These are phyloP conservation scores for Myrmecobius fasciatus DNA, from an alignment of 2,113 vertebrate species.

Conservation along the genomic window DNA sequence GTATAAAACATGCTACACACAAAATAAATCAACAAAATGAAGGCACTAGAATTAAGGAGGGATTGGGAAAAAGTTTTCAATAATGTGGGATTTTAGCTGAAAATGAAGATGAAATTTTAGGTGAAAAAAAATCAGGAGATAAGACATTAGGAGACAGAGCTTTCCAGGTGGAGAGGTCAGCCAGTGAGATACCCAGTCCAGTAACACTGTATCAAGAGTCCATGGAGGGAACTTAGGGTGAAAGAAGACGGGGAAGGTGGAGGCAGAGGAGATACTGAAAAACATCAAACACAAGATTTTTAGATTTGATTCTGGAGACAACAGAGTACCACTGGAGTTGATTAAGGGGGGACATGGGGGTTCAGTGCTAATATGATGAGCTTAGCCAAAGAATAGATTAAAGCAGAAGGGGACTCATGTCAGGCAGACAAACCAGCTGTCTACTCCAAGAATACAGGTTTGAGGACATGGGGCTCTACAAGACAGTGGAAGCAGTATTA, in stretches of 20 bases:
- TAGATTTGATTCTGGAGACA: background rate
- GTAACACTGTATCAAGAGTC: background rate
- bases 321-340: background rate
- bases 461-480: background rate
- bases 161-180: background rate
- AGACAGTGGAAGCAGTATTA: background rate
- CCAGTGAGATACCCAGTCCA: background rate
- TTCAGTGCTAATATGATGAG: background rate
- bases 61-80: background rate
- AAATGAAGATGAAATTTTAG: too few relatives aligned
- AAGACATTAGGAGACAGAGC: background rate
- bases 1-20: background rate
- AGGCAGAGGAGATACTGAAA: background rate
- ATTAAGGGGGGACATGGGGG: accelerated
- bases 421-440: background rate
- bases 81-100: background rate
- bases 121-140: background rate
- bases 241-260: background rate
- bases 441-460: background rate
- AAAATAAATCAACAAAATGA: background rate
- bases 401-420: background rate
- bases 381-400: background rate
- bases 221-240: too few relatives aligned
- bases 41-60: background rate
- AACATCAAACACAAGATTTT: background rate